Conservation (phyloP, 2,888 invertebrate genomes). For the Xylota sylvarum region DNA sequence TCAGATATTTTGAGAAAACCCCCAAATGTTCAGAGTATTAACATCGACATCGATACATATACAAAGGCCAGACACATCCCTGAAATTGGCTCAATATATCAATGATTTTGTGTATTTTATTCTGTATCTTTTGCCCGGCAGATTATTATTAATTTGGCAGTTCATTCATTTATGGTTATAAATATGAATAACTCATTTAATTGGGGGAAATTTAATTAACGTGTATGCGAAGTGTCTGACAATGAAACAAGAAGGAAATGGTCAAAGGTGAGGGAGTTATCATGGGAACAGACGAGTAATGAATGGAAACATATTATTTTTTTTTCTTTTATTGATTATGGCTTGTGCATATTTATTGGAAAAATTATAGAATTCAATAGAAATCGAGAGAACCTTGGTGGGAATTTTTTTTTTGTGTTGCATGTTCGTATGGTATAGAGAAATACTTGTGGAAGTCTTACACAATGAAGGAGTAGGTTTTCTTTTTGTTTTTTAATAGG, state of each 20-base stretch:
- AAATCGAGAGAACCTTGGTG: background rate
- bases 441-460: too few species aligned
- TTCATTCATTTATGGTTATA: background rate
- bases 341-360: background rate
- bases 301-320: background rate
- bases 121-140: slow-evolving; percentile 3
- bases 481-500: too few species aligned
- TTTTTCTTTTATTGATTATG: background rate
- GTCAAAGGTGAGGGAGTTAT: slow-evolving; percentile 19
- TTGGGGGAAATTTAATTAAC: slow-evolving; percentile 5
- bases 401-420: background rate
- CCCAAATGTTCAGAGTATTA: background rate
- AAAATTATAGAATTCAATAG: slow-evolving; percentile 13
- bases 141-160: slow-evolving; percentile 4
- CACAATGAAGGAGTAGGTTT: too few species aligned
- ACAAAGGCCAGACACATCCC: slow-evolving; percentile 8
- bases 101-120: background rate
- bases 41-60: background rate
- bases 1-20: slow-evolving; percentile 24
- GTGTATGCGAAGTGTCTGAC: background rate
- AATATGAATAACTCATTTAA: slow-evolving; percentile 10
- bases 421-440: background rate
- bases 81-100: slow-evolving; percentile 9
- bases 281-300: slow-evolving; percentile 4
- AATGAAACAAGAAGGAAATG: background rate